Conservation (phyloP, 2,797 vertebrate species). For the Bovichtus variegatus region DNA sequence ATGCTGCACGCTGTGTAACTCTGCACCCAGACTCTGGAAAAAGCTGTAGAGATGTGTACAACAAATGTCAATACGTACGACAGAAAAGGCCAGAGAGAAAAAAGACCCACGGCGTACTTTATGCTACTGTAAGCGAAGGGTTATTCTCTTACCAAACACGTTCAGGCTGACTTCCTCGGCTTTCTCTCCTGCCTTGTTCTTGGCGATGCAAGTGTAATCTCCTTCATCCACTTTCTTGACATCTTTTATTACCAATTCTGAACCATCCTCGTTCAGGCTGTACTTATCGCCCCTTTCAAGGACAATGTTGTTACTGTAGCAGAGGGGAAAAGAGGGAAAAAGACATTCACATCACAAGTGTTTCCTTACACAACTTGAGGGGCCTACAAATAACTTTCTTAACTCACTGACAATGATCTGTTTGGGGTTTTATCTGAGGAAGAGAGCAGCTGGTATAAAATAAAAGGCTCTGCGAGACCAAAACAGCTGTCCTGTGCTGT, state of each 20-base stretch:
- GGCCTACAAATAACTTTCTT: conserved; percentile 29
- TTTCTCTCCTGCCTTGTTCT: conserved; percentile 96
- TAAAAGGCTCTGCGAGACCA: not conserved
- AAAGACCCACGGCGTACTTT: not conserved
- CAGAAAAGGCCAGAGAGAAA: conserved; percentile 41
- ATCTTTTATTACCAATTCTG: conserved; percentile 91
- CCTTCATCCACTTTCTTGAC: conserved; percentile 95
- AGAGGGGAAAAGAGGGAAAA: conserved; percentile 6
- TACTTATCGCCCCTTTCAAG: conserved; percentile 89
- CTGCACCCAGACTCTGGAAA: conserved; percentile 24
- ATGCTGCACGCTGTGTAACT: conserved; percentile 28
- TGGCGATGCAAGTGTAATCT: conserved; percentile 95
- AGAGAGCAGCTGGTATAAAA: conserved; percentile 24
- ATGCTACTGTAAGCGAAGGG: conserved; percentile 1
- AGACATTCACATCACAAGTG: conserved; percentile 33
- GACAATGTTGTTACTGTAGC: conserved; percentile 79
- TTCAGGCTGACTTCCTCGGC: conserved; percentile 93
- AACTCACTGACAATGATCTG: conserved; percentile 21
- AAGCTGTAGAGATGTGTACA: conserved; percentile 8
- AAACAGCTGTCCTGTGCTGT: conserved; percentile 16
- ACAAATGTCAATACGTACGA: conserved; percentile 53
- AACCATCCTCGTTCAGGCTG: conserved; percentile 91
- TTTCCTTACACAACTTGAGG: conserved; percentile 41
- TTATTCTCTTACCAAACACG: conserved; percentile 92
- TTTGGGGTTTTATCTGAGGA: conserved; percentile 30